Evolutionary conservation across 2,888 invertebrate species (phyloP).

Genomic region (Xestia sexstrigata): DNA sequence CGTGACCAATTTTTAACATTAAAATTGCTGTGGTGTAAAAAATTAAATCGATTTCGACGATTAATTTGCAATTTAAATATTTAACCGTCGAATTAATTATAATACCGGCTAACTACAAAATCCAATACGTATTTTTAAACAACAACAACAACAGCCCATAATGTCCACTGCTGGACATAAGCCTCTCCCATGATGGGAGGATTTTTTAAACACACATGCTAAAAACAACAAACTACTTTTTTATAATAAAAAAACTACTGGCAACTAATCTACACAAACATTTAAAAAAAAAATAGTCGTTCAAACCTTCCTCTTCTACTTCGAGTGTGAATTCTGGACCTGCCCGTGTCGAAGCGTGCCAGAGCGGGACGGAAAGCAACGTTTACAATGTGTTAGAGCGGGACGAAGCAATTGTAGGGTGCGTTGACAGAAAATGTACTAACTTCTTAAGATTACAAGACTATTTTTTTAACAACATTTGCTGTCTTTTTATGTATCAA

Average conservation of each 20-base stretch:
- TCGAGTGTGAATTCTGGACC: constrained; percentile 88
- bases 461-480: neutral
- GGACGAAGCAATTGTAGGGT: constrained; percentile 76
- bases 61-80: neutral
- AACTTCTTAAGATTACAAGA: neutral
- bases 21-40: neutral
- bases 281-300: constrained; percentile 72
- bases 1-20: neutral
- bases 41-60: neutral
- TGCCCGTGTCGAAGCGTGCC: constrained; percentile 84
- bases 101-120: constrained; percentile 3
- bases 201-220: constrained; percentile 25
- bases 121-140: too few relatives aligned
- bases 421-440: constrained; percentile 54
- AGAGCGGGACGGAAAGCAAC: constrained; percentile 89
- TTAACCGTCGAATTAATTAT: neutral
- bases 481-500: neutral
- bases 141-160: too few relatives aligned
- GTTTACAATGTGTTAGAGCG: constrained; percentile 89
- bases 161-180: too few relatives aligned
- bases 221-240: constrained; percentile 29
- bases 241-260: constrained; percentile 61
- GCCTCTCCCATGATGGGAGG: too few relatives aligned
- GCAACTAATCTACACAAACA: constrained; percentile 72
- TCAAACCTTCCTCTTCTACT: constrained; percentile 90